These are phyloP conservation scores for Spea hammondii DNA, from an alignment of 2,797 vertebrate genomes.

Conservation along the genomic window DNA sequence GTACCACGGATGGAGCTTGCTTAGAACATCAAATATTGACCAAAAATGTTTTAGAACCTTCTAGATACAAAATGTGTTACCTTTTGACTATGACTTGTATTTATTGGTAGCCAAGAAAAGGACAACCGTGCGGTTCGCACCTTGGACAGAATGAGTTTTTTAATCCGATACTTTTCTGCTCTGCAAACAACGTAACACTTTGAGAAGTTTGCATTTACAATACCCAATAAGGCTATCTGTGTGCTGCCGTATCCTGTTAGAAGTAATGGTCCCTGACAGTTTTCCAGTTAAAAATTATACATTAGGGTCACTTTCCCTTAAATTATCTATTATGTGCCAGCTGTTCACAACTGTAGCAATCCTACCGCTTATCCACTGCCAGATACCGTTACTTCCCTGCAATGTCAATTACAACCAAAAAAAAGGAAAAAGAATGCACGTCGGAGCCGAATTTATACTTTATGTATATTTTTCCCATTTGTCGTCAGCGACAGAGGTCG, in stretches of 20 bases:
- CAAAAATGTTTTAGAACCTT: no score
- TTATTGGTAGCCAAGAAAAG: no score
- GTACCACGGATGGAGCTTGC: no score
- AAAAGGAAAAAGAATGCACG: constrained; percentile 41
- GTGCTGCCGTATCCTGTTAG: constrained; percentile 68
- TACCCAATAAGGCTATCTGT: constrained; percentile 63
- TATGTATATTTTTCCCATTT: constrained; percentile 50
- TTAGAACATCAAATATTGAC: no score
- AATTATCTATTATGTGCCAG: constrained; percentile 79
- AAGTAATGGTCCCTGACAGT: constrained; percentile 79
- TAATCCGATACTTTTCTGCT: constrained; percentile 34
- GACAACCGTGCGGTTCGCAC: constrained; percentile 1
- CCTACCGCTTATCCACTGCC: constrained; percentile 65
- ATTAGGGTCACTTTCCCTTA: constrained; percentile 79
- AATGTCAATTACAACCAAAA: constrained; percentile 47
- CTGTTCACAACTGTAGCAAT: constrained; percentile 70
- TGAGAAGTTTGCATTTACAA: constrained; percentile 62
- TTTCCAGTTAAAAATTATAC: constrained; percentile 80
- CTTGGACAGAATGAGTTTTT: constrained; percentile 36
- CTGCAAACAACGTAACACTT: constrained; percentile 50
- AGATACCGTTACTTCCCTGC: constrained; percentile 59
- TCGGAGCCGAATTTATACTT: constrained; percentile 52
- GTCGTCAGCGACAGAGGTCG: background rate
- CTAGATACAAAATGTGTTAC: no score
- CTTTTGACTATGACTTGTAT: no score